Evolutionary conservation across 2,797 vertebrate genomes (phyloP).

Genomic region (Artibeus lituratus): DNA sequence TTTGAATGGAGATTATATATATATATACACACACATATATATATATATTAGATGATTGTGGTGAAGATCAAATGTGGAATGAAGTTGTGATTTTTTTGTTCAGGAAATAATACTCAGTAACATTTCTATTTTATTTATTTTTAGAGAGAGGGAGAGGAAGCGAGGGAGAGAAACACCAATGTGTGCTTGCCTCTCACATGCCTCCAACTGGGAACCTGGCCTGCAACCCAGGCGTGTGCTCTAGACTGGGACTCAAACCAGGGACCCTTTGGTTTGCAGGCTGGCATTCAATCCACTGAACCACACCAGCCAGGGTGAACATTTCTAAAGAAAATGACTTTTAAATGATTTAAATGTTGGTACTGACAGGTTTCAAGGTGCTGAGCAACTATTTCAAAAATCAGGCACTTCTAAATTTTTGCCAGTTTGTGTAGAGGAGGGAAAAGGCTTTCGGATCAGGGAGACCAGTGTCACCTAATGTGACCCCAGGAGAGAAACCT

Average conservation of each 20-base stretch:
- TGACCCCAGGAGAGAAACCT: neutral
- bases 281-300: no score
- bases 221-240: no score
- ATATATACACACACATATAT: neutral
- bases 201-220: no score
- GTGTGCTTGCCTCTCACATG: no score
- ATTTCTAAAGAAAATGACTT: conserved; percentile 6
- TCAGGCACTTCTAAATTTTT: neutral
- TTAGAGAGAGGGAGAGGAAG: no score
- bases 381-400: neutral
- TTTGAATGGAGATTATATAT: no score
- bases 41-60: neutral
- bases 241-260: no score
- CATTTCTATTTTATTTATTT: neutral
- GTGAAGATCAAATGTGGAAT: neutral
- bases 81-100: neutral
- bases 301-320: neutral
- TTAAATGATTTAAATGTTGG: neutral
- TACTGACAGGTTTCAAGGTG: neutral
- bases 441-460: neutral
- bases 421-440: neutral
- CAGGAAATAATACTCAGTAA: neutral
- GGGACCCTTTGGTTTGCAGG: no score
- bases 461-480: neutral
- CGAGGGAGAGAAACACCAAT: no score